A percentile compares a stretch with the other conserved stretches of the same genome.
Conservation (phyloP, 2,888 invertebrate genomes). For the Tachystola acroxantha region DNA sequence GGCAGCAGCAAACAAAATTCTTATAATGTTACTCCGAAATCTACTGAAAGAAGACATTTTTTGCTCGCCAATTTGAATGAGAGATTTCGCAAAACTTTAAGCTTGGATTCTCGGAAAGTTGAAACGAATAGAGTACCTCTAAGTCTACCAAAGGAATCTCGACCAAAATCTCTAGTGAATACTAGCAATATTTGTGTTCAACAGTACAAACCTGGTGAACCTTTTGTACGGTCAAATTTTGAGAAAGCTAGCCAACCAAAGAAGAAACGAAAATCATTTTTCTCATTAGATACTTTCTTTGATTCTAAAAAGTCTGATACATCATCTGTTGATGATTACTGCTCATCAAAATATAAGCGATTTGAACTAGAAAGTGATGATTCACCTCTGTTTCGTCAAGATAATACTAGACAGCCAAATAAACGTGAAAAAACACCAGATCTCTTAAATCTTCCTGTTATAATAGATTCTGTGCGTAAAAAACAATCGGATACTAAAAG, state of each 20-base stretch:
- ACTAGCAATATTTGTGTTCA: constrained; percentile 63
- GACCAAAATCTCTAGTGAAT: constrained; percentile 68
- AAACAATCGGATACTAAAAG: constrained; percentile 65
- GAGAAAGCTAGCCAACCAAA: constrained; percentile 59
- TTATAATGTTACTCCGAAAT: constrained; percentile 68
- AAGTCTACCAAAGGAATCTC: constrained; percentile 50
- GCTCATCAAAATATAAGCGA: constrained; percentile 72
- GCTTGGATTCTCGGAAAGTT: constrained; percentile 66
- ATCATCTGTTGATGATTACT: constrained; percentile 70
- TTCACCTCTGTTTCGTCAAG: constrained; percentile 63
- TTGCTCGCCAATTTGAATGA: constrained; percentile 67
- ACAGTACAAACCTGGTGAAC: constrained; percentile 45
- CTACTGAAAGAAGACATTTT: constrained; percentile 61
- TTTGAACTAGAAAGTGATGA: constrained; percentile 73
- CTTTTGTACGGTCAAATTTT: constrained; percentile 54
- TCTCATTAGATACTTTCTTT: constrained; percentile 72
- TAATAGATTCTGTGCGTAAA: constrained; percentile 67
- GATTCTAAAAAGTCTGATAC: constrained; percentile 70
- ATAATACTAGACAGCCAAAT: constrained; percentile 30
- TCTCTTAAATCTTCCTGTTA: constrained; percentile 62
- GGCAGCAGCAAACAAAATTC: constrained; percentile 64
- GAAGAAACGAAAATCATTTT: constrained; percentile 71
- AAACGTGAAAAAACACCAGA: constrained; percentile 62
- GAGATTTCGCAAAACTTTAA: constrained; percentile 69
- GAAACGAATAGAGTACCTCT: constrained; percentile 57